A percentile compares a stretch with the other conserved stretches of the same genome.
Evolutionary conservation across 2,113 vertebrate species (phyloP).

Genomic region (Synchiropus splendidus): DNA sequence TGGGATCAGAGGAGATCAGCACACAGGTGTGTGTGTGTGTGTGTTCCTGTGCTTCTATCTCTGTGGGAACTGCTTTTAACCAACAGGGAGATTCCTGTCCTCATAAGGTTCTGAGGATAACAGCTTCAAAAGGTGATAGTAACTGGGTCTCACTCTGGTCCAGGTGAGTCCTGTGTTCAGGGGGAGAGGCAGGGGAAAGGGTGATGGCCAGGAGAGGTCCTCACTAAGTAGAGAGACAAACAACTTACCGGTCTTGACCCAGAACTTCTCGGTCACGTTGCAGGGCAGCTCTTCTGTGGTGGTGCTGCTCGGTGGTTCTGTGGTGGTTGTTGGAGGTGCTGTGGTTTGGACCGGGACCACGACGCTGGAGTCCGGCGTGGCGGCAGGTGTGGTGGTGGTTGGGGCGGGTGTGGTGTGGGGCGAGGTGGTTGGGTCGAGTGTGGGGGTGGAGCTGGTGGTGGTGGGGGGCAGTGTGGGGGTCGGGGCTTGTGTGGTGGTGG

Average conservation of each 20-base stretch:
- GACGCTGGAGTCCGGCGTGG: slow-evolving; percentile 53
- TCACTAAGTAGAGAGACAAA: too few relatives aligned
- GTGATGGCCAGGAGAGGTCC: too few relatives aligned
- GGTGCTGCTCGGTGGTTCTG: slow-evolving; percentile 47
- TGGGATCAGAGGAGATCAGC: too few relatives aligned
- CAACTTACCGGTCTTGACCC: slow-evolving; percentile 77
- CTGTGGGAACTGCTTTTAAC: too few relatives aligned
- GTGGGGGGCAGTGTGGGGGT: slow-evolving; percentile 12
- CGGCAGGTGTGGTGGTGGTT: slow-evolving; percentile 61
- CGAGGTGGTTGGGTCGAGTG: slow-evolving; percentile 24
- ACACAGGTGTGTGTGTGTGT: too few relatives aligned
- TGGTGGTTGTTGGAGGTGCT: slow-evolving; percentile 22
- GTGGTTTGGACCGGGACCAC: slow-evolving; percentile 24
- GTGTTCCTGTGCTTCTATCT: too few relatives aligned
- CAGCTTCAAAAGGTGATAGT: too few relatives aligned
- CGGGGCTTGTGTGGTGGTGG: slow-evolving; percentile 34
- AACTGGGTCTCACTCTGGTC: too few relatives aligned
- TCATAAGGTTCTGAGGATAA: too few relatives aligned
- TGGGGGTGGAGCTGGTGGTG: slow-evolving; percentile 14
- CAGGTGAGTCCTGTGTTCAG: too few relatives aligned
- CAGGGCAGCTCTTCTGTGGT: slow-evolving; percentile 74
- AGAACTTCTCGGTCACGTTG: slow-evolving; percentile 78
- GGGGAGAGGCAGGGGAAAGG: too few relatives aligned
- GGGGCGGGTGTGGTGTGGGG: slow-evolving; percentile 64
- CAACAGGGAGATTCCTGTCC: too few relatives aligned